Evolutionary conservation across 2,113 vertebrate species (phyloP).

Genomic region (Siphamia tubifer): DNA sequence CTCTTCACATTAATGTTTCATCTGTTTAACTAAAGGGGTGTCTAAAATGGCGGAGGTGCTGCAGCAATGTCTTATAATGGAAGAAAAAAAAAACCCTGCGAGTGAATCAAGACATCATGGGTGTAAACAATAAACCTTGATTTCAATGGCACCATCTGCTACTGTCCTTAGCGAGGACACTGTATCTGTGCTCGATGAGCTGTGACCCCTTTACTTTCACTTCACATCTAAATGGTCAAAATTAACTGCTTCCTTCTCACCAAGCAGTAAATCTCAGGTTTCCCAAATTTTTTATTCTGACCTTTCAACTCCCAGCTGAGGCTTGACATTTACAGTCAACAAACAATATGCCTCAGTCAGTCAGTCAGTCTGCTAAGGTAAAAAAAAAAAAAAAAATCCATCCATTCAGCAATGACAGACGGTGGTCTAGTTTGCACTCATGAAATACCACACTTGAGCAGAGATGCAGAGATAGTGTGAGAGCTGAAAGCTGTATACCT

Average conservation of each 20-base stretch:
- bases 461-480: background rate
- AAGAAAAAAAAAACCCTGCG: too few relatives aligned
- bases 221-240: background rate
- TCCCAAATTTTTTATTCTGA: conserved; percentile 22
- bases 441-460: background rate
- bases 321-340: conserved; percentile 37
- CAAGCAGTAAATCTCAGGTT: background rate
- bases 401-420: background rate
- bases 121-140: conserved; percentile 16
- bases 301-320: conserved; percentile 37
- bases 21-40: too few relatives aligned
- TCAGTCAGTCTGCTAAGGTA: too few relatives aligned
- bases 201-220: conserved; percentile 9
- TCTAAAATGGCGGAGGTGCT: too few relatives aligned
- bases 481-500: background rate
- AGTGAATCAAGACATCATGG: too few relatives aligned
- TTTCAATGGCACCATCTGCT: conserved; percentile 12
- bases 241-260: background rate
- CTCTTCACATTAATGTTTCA: too few relatives aligned
- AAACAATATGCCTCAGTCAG: too few relatives aligned
- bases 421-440: background rate
- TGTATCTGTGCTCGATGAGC: conserved; percentile 10
- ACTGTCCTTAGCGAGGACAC: conserved; percentile 9
- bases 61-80: too few relatives aligned
- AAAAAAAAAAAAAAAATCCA: too few relatives aligned